Percentiles rank a stretch among this genome's conserved stretches.
phyloP scores from a whole-genome alignment of 2,888 invertebrate genomes.

The Euplexia lucipara region DNA sequence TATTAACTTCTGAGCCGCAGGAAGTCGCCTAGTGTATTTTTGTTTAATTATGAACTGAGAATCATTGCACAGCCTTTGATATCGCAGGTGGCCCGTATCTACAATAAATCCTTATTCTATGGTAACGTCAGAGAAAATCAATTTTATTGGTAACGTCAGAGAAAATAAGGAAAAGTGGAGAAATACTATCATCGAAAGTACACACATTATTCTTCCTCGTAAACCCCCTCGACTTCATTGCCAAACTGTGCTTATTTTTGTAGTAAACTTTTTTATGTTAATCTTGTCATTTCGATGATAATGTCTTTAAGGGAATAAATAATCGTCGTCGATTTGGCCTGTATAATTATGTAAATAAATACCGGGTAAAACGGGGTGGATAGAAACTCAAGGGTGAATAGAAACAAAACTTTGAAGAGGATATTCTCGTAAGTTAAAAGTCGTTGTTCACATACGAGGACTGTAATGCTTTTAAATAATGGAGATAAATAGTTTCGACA shows the following conservation, averaged over 20 bases:
- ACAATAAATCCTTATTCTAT: constrained; percentile 10
- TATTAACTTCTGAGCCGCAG: too few relatives aligned
- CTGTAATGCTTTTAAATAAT: too few relatives aligned
- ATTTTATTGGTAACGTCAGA: constrained; percentile 1
- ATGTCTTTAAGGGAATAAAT: constrained; percentile 15
- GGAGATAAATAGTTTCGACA: too few relatives aligned
- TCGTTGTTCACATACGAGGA: too few relatives aligned
- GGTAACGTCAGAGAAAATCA: neutral
- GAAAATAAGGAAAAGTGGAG: constrained; percentile 28
- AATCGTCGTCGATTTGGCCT: too few relatives aligned
- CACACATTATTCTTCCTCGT: constrained; percentile 38
- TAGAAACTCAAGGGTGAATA: too few relatives aligned
- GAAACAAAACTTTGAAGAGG: too few relatives aligned
- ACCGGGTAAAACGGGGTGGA: too few relatives aligned
- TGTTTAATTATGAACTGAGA: too few relatives aligned
- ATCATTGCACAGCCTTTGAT: neutral
- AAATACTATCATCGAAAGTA: constrained; percentile 29
- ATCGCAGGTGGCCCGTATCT: neutral
- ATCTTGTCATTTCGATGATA: constrained; percentile 55
- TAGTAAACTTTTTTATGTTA: constrained; percentile 54
- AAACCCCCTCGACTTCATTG: constrained; percentile 43
- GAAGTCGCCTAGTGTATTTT: too few relatives aligned
- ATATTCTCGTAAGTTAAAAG: too few relatives aligned
- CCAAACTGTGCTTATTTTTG: constrained; percentile 23
- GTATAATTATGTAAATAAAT: too few relatives aligned